A percentile compares a stretch with the other conserved stretches of the same genome.
Evolutionary conservation across 2,113 vertebrate species (phyloP).

Genomic region (Cranoglanis bouderius): DNA sequence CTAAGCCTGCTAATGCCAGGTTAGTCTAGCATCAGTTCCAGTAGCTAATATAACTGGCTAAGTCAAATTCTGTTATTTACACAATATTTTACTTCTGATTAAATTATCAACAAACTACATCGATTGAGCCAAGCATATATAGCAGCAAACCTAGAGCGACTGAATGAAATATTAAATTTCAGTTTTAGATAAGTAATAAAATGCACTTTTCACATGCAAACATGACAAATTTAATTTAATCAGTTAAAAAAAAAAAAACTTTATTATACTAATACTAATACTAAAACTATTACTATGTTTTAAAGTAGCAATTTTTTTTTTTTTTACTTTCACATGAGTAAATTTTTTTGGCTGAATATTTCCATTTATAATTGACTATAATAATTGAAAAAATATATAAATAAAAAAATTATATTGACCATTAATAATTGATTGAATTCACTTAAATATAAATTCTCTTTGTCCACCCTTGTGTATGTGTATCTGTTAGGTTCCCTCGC

Average conservation of each 20-base stretch:
- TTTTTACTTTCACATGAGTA: neutral
- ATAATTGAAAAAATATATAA: too few species aligned
- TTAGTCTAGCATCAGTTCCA: neutral
- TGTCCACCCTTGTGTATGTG: neutral
- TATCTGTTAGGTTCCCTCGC: too few species aligned
- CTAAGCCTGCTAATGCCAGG: neutral
- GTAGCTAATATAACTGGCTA: neutral
- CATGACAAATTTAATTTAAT: too few species aligned
- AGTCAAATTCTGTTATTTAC: neutral
- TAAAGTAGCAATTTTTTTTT: neutral
- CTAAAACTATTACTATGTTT: too few species aligned
- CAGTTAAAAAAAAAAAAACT: too few species aligned
- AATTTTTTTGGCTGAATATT: neutral
- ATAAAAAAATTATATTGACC: too few species aligned
- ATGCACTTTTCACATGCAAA: too few species aligned
- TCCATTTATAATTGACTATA: neutral
- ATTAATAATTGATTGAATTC: too few species aligned
- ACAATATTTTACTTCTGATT: neutral
- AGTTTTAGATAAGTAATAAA: too few species aligned
- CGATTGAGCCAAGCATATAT: neutral
- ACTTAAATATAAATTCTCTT: neutral
- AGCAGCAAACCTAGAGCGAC: neutral
- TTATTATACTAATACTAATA: too few species aligned
- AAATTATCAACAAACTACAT: neutral
- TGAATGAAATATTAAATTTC: too few species aligned